Percentiles rank a stretch among this genome's conserved stretches.
Evolutionary conservation across 2,888 invertebrate genomes (phyloP).

Genomic region (Hyppa rectilinea): DNA sequence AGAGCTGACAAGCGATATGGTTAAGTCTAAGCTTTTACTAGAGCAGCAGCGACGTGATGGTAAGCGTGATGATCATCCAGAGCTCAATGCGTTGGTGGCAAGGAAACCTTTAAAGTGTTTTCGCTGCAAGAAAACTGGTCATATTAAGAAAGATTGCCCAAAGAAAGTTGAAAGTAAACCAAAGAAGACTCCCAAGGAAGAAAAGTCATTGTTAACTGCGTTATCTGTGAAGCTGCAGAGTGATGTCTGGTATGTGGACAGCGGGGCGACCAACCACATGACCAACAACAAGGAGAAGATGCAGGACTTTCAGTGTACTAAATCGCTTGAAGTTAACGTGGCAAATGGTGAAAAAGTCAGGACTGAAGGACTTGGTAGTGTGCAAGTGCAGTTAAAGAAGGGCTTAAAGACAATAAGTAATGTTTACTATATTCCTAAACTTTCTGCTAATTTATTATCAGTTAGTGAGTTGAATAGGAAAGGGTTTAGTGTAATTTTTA

Average conservation of each 20-base stretch:
- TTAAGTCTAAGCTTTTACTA: slow-evolving; percentile 5
- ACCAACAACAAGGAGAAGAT: slow-evolving; percentile 10
- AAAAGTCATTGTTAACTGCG: slow-evolving; percentile 9
- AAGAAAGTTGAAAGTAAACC: neutral
- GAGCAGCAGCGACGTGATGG: slow-evolving; percentile 3
- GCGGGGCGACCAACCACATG: slow-evolving; percentile 9
- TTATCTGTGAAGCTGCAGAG: slow-evolving; percentile 13
- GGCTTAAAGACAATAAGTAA: neutral
- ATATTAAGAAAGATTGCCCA: slow-evolving; percentile 3
- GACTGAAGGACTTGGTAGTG: slow-evolving; percentile 3
- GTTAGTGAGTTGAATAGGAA: slow-evolving; percentile 11
- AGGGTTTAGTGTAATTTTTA: slow-evolving; percentile 5
- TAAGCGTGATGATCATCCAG: neutral
- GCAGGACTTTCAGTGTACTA: slow-evolving; percentile 12
- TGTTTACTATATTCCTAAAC: slow-evolving; percentile 6
- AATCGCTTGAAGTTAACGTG: slow-evolving; percentile 10
- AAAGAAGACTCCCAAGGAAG: neutral
- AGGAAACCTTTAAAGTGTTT: slow-evolving; percentile 4
- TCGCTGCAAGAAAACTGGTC: slow-evolving; percentile 2
- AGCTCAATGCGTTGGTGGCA: neutral
- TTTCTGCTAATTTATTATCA: slow-evolving; percentile 6
- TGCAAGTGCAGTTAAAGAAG: neutral
- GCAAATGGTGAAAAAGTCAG: slow-evolving; percentile 3
- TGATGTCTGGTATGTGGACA: neutral
- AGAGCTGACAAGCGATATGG: slow-evolving; percentile 1